These are phyloP conservation scores for Dolichomitus sp. DNA, from an alignment of 2,888 invertebrate genomes.

Conservation along the genomic window DNA sequence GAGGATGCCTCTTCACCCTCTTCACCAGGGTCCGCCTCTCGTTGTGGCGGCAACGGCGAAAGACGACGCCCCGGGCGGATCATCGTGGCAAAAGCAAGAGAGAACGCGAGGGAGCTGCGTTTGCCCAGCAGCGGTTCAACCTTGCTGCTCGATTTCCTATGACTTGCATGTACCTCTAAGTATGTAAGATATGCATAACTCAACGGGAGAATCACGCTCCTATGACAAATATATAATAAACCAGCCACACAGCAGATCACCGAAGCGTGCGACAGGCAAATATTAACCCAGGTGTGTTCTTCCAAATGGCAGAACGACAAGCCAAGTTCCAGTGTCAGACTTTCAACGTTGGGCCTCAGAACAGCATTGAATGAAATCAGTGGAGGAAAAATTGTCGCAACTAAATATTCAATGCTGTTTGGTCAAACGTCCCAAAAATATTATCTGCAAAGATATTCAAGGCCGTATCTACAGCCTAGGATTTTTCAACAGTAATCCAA, in stretches of 20 bases:
- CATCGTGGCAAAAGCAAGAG: neutral
- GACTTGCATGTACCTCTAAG: neutral
- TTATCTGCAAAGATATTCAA: neutral
- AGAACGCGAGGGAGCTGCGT: neutral
- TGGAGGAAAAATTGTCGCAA: neutral
- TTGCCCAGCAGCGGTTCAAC: neutral
- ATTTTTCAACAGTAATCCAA: neutral
- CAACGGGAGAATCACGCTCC: too few species aligned
- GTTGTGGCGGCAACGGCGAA: slow-evolving; percentile 7
- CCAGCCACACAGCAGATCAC: neutral
- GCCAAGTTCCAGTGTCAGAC: neutral
- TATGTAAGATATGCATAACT: neutral
- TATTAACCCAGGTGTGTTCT: neutral
- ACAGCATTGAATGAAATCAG: neutral
- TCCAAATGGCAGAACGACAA: too few species aligned
- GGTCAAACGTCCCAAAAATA: too few species aligned
- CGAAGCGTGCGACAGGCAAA: neutral
- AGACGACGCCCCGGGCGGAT: slow-evolving; percentile 37
- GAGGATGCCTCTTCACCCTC: slow-evolving; percentile 1
- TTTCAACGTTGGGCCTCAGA: neutral
- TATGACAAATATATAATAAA: neutral
- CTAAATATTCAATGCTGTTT: too few species aligned
- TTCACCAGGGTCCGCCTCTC: neutral
- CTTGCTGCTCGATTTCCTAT: neutral
- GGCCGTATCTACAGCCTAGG: neutral